Conservation (phyloP, 2,888 invertebrate species). For the Andrena bucephala region DNA sequence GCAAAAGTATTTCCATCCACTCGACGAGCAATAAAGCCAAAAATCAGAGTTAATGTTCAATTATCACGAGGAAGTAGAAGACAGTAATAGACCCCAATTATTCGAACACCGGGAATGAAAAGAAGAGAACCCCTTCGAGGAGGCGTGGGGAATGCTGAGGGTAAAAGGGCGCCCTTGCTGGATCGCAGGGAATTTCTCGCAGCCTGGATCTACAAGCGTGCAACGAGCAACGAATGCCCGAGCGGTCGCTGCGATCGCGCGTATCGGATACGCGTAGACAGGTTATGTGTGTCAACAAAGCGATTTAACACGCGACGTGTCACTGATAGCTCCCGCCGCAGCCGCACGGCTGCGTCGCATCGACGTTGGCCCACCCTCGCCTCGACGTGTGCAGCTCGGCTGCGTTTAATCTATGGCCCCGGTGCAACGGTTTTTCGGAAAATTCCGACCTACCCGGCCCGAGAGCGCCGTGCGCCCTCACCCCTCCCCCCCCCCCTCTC, state of each 20-base stretch:
- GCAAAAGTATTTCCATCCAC: too few species aligned
- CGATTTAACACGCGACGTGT: slow-evolving; percentile 83
- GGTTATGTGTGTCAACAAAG: slow-evolving; percentile 82
- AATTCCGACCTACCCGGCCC: slow-evolving; percentile 74
- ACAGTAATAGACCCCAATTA: background rate
- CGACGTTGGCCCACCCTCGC: slow-evolving; percentile 46
- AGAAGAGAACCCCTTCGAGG: background rate
- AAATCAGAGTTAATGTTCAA: too few species aligned
- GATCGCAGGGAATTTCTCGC: slow-evolving; percentile 60
- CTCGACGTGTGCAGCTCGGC: slow-evolving; percentile 73
- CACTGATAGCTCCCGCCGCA: slow-evolving; percentile 80
- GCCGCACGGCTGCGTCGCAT: slow-evolving; percentile 42
- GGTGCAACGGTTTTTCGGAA: slow-evolving; percentile 80
- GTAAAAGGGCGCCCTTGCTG: slow-evolving; percentile 3
- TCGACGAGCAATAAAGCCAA: too few species aligned
- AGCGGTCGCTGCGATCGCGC: slow-evolving; percentile 68
- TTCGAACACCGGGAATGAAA: background rate
- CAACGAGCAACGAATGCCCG: slow-evolving; percentile 44
- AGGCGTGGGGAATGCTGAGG: background rate
- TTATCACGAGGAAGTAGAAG: too few species aligned
- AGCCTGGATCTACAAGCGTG: slow-evolving; percentile 55
- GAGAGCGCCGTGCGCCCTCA: slow-evolving; percentile 31
- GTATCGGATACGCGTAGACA: slow-evolving; percentile 79
- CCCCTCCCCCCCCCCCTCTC: background rate
- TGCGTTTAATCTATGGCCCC: slow-evolving; percentile 82